A percentile compares a stretch with the other conserved stretches of the same genome.
These are phyloP conservation scores for Agonopterix heracliana DNA, from an alignment of 2,888 invertebrate genomes.

Conservation along the genomic window DNA sequence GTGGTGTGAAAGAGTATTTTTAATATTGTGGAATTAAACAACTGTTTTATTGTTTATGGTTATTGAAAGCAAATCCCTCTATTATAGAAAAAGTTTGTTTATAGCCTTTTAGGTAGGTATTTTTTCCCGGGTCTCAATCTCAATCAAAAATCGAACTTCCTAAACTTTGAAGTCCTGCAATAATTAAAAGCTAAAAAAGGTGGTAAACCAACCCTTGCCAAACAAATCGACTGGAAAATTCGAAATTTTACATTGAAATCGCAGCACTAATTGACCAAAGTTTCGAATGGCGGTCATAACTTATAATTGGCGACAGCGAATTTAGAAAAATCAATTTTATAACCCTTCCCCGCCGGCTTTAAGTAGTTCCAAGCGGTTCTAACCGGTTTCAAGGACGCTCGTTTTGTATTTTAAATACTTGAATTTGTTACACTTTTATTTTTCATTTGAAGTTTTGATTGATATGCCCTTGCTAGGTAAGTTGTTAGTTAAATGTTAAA, in stretches of 20 bases:
- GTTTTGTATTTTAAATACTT: too few species aligned
- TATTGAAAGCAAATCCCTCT: too few species aligned
- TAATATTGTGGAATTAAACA: too few species aligned
- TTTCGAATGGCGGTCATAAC: slow-evolving; percentile 7
- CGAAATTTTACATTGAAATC: not conserved
- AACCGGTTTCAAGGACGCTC: slow-evolving; percentile 12
- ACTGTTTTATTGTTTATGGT: too few species aligned
- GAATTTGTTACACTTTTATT: not conserved
- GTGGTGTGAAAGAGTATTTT: too few species aligned
- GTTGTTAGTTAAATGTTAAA: too few species aligned
- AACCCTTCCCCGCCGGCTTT: slow-evolving; percentile 5
- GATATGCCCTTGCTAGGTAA: too few species aligned
- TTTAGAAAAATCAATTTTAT: slow-evolving; percentile 13
- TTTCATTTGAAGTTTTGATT: too few species aligned
- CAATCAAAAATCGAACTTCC: not conserved
- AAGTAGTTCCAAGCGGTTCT: slow-evolving; percentile 22
- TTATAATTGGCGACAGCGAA: slow-evolving; percentile 20
- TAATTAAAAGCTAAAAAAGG: not conserved
- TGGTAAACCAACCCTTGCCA: not conserved
- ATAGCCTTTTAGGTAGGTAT: too few species aligned
- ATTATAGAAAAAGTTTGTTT: too few species aligned
- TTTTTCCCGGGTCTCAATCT: not conserved
- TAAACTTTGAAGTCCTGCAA: not conserved
- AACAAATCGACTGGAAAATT: not conserved
- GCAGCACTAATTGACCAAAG: slow-evolving; percentile 18